A percentile compares a stretch with the other conserved stretches of the same genome.
Evolutionary conservation across 2,797 vertebrate species (phyloP).

Genomic region (Spinus pinus): DNA sequence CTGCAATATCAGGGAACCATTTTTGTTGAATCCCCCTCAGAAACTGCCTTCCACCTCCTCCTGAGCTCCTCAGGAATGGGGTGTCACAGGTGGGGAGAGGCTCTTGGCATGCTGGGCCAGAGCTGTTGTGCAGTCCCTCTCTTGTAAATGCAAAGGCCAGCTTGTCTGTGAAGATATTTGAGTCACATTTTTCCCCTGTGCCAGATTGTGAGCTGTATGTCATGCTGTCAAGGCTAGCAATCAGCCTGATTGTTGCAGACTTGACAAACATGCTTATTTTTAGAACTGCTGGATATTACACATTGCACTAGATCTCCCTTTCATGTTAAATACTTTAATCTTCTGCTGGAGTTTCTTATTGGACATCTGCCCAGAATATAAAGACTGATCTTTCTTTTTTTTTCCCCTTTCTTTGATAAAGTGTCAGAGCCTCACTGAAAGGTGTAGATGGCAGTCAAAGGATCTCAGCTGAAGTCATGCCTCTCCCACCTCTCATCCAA

Average conservation of each 20-base stretch:
- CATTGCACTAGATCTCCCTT: slow-evolving; percentile 63
- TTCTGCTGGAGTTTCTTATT: slow-evolving; percentile 69
- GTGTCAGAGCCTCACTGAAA: slow-evolving; percentile 71
- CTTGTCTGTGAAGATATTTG: slow-evolving; percentile 19
- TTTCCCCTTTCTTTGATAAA: slow-evolving; percentile 50
- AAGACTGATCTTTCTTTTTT: slow-evolving; percentile 69
- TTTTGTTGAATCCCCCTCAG: not conserved
- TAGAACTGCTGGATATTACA: slow-evolving; percentile 65
- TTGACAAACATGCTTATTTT: slow-evolving; percentile 68
- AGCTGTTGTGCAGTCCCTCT: not conserved
- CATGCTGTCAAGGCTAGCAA: slow-evolving; percentile 61
- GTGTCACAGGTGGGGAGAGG: not conserved
- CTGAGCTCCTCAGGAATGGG: not conserved
- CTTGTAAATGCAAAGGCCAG: not conserved
- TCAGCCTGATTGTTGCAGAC: slow-evolving; percentile 51
- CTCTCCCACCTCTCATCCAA: slow-evolving; percentile 68
- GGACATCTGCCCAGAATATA: slow-evolving; percentile 73
- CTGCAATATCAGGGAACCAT: not conserved
- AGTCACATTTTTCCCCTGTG: slow-evolving; percentile 32
- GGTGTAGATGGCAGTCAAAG: slow-evolving; percentile 68
- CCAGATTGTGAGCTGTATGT: slow-evolving; percentile 51
- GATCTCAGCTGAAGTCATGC: slow-evolving; percentile 66
- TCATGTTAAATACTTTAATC: slow-evolving; percentile 73
- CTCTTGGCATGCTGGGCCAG: not conserved
- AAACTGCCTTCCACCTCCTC: not conserved